Base-by-base conservation (phyloP, 2,113 vertebrate genomes). In the Mola mola region DNA sequence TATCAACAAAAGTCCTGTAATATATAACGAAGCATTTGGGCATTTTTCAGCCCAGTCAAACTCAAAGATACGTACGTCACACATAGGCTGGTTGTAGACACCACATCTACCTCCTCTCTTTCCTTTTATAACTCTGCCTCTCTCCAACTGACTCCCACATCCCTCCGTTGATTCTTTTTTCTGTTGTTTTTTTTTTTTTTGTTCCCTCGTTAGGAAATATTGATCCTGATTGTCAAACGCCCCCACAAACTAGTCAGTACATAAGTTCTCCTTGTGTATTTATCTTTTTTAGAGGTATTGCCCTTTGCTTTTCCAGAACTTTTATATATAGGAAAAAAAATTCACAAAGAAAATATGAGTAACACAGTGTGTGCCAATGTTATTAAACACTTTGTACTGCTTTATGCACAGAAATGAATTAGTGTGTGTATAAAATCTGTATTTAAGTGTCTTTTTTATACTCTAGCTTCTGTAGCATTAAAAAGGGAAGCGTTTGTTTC, bases 81-180 rank as follows among this genome's bases (percentile, higher is more conserved):
- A 72, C n/a, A 64, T 70, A 73, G 70, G 8, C 66, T 56, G 72
- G 73, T 81, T 81, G 78, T 75, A 81, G 60, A 82, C 81, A 88
- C 44, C 64, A 72, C 31, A 78, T 81, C 89, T 90, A 89, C 89
- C 86, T 90, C 86, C 76, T 46, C 40, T 41, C 17, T 67, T 62
- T 67, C 13, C 17, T 43, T 41, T 55, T 78, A 34, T 62, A 55
- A 26, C 66, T 53, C 41, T 11, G 40, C 79, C 41, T 31, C 66
- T 79, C 50, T 77, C 51, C 62, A 81, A 62, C 58, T 15, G 20
- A 74, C 24, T 41, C 26, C 20, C 17, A 3, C 15, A 3, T 50
- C 44, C 20, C 42, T 72, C 19, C 16, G 17, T 34, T 9, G 0
- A 16, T 6, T 21, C 33, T 28, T 40, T 33, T 12, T 9, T 8